Percentiles rank a stretch among this genome's conserved stretches.
phyloP scores from a whole-genome alignment of 2,113 vertebrate genomes.

The Heteronetta atricapilla region DNA sequence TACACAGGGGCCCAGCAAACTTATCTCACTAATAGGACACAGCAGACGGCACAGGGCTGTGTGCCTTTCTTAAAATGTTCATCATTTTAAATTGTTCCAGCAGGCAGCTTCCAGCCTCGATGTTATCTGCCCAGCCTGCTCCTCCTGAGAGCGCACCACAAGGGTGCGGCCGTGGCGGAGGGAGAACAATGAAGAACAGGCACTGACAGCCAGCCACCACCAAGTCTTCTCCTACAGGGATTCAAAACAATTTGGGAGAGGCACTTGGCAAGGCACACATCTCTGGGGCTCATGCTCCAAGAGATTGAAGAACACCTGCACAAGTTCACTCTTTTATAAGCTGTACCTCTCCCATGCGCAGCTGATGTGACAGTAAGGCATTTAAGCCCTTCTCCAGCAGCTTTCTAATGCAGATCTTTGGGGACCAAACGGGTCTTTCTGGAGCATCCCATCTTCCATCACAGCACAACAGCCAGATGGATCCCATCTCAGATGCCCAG shows the following conservation, averaged over 20 bases:
- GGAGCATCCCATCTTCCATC: background rate
- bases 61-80: background rate
- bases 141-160: background rate
- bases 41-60: background rate
- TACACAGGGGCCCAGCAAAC: background rate
- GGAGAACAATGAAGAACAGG: background rate
- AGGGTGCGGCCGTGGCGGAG: fast-evolving
- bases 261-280: background rate
- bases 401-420: background rate
- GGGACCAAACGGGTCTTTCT: background rate
- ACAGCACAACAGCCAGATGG: background rate
- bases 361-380: background rate
- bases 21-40: background rate
- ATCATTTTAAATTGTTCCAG: background rate
- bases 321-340: background rate
- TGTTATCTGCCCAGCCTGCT: background rate
- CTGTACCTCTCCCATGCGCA: background rate
- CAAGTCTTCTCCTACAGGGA: background rate
- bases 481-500: background rate
- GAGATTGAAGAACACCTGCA: background rate
- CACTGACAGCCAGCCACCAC: background rate
- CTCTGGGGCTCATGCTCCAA: background rate
- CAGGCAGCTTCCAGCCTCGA: background rate
- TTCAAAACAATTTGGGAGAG: background rate
- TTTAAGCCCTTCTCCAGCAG: background rate